These are phyloP conservation scores for Tillus elongatus DNA, from an alignment of 2,888 invertebrate species.

Conservation along the genomic window DNA sequence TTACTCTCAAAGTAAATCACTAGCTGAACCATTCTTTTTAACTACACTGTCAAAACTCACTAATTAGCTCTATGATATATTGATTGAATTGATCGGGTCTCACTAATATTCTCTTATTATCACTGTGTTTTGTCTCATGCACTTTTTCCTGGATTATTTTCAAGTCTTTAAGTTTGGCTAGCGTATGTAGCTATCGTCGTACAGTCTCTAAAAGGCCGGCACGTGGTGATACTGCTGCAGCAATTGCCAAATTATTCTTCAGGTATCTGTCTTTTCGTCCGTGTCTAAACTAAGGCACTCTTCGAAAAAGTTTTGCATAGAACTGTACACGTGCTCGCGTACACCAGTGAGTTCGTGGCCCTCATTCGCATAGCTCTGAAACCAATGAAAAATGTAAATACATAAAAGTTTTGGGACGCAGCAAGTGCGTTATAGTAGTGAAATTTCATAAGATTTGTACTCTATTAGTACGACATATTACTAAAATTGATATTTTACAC, in stretches of 20 bases:
- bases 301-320: conserved; percentile 87
- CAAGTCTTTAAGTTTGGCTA: too few relatives aligned
- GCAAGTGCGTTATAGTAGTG: too few relatives aligned
- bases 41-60: conserved; percentile 2
- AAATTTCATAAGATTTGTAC: too few relatives aligned
- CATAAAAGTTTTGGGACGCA: background rate
- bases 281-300: conserved; percentile 84
- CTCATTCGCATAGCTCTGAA: conserved; percentile 86
- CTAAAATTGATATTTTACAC: too few relatives aligned
- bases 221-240: conserved; percentile 25
- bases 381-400: conserved; percentile 20
- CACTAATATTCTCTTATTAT: background rate
- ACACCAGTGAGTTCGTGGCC: conserved; percentile 76
- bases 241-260: conserved; percentile 23
- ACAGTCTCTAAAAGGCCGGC: conserved; percentile 24
- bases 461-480: too few relatives aligned
- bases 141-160: background rate
- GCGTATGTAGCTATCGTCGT: too few relatives aligned
- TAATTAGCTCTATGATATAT: conserved; percentile 10
- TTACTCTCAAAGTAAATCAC: too few relatives aligned
- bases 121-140: background rate
- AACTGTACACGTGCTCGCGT: conserved; percentile 82
- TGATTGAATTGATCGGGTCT: conserved; percentile 17
- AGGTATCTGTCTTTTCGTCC: conserved; percentile 49
- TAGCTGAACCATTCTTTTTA: too few relatives aligned